Conservation (phyloP, 2,888 invertebrate species). For the Belgica antarctica region DNA sequence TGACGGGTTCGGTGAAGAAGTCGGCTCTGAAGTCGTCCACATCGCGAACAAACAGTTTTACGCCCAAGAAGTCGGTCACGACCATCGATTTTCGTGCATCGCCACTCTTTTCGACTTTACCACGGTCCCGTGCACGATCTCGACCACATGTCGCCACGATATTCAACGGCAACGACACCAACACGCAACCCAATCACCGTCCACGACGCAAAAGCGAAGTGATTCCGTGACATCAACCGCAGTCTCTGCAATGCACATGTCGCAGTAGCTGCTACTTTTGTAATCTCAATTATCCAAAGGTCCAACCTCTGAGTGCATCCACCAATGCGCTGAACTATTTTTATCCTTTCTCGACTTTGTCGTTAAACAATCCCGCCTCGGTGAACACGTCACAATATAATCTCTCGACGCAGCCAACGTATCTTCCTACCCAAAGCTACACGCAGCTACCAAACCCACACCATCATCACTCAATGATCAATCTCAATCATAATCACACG, state of each 20-base stretch:
- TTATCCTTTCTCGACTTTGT: slow-evolving; percentile 33
- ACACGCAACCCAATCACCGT: background rate
- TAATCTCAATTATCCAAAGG: slow-evolving; percentile 38
- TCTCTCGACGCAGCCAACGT: background rate
- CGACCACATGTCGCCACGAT: slow-evolving; percentile 39
- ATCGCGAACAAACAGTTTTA: slow-evolving; percentile 19
- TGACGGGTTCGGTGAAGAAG: background rate
- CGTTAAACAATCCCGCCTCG: slow-evolving; percentile 33
- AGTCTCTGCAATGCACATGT: slow-evolving; percentile 35
- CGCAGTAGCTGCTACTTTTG: slow-evolving; percentile 41
- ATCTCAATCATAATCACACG: slow-evolving; percentile 34
- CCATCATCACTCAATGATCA: slow-evolving; percentile 43
- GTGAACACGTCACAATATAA: slow-evolving; percentile 4
- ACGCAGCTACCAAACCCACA: background rate
- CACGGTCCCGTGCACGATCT: slow-evolving; percentile 16
- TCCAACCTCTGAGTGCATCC: slow-evolving; percentile 27
- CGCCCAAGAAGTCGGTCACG: slow-evolving; percentile 36
- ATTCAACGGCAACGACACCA: background rate
- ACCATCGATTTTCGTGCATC: slow-evolving; percentile 5
- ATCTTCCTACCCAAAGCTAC: background rate
- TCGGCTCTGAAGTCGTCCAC: slow-evolving; percentile 34
- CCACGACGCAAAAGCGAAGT: slow-evolving; percentile 24
- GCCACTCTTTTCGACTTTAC: slow-evolving; percentile 31
- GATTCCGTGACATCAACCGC: slow-evolving; percentile 44
- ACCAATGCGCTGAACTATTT: slow-evolving; percentile 38